These are phyloP conservation scores for Echiichthys vipera DNA, from an alignment of 2,797 vertebrate species.

Conservation along the genomic window DNA sequence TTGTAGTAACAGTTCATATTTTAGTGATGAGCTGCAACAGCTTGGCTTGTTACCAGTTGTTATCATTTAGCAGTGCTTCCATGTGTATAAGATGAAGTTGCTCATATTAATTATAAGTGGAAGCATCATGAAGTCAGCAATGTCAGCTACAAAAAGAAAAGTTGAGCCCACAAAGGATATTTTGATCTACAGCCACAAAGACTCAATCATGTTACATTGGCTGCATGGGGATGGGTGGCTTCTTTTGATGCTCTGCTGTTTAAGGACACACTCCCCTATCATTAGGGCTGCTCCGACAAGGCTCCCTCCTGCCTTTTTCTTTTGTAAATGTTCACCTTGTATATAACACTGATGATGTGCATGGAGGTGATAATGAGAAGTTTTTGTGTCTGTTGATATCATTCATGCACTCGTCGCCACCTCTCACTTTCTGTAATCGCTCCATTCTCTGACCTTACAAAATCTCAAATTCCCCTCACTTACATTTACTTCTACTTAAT, in stretches of 20 bases:
- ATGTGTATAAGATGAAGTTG: background rate
- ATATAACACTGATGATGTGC: conserved; percentile 1
- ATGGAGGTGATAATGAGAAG: conserved; percentile 19
- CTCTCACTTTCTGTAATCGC: background rate
- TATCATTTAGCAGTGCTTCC: background rate
- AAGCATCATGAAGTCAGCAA: background rate
- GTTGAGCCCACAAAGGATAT: background rate
- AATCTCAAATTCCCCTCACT: conserved; percentile 14
- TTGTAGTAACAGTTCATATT: background rate
- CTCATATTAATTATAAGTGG: background rate
- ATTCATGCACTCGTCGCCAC: background rate
- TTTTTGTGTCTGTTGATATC: conserved; percentile 7
- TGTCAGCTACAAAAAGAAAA: conserved; percentile 10
- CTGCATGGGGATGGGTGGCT: background rate
- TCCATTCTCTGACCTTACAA: background rate
- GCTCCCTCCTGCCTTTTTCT: conserved; percentile 16
- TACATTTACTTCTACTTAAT: too few species aligned
- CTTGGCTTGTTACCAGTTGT: background rate
- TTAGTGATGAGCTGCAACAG: background rate
- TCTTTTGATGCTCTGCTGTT: conserved; percentile 46
- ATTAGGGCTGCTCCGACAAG: conserved; percentile 38
- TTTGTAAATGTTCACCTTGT: conserved; percentile 21
- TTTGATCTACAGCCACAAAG: conserved; percentile 25
- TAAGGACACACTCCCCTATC: conserved; percentile 36
- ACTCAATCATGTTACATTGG: conserved; percentile 7